Evolutionary conservation across 1,140 invertebrate genomes (phyloP), one percentile per base, ranked within the genome.

Genomic region (Drosophila saltans): DNA sequence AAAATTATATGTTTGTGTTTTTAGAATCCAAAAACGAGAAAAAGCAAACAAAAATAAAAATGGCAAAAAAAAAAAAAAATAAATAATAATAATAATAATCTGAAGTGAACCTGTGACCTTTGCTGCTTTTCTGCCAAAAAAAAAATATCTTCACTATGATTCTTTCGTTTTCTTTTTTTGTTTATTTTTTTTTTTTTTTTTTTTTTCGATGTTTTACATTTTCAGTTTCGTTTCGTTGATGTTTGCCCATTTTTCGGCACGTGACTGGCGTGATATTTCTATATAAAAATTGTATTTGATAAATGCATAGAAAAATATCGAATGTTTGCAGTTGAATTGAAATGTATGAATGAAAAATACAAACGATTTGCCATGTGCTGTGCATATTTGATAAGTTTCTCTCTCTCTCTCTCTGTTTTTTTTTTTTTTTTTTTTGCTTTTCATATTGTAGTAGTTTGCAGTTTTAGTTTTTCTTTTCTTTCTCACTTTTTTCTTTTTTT

Each of bases 1-100:
- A 78, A 80, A 80, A 78, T 80, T 80, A 78, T 78, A 80, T 74
- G 78, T 78, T 77, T 80, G 75, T 73, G 75, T 78, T 77, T 67
- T 52, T 11, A 30, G 77, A 69, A 79, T 76, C 66, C 72, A 64
- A 61, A 66, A 63, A 43, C 61, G 21, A 52, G 21, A 16, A 30
- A 36, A 36, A 36, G 33, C 33, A 21, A 52, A 52, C 45, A n/a
- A 60, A 5, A 16, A 39, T 16, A 21, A 21, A 48, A 60, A 48
- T 16, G 16, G 16, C 16, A 7, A 30, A 45, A 9, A 39, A 39
- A 60, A 60, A 40, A 21, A 9, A 48, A 52, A 52, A 52, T 16
- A 52, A 52, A 52, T 52, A 52, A 52, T 52, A 52, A 45, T 45
- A 45, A 52, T 26, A 52, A 52, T 52, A 52, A 26, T 52, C 21